Base-by-base conservation (phyloP, 2,797 vertebrate genomes). In the Acipenser oxyrinchus region DNA sequence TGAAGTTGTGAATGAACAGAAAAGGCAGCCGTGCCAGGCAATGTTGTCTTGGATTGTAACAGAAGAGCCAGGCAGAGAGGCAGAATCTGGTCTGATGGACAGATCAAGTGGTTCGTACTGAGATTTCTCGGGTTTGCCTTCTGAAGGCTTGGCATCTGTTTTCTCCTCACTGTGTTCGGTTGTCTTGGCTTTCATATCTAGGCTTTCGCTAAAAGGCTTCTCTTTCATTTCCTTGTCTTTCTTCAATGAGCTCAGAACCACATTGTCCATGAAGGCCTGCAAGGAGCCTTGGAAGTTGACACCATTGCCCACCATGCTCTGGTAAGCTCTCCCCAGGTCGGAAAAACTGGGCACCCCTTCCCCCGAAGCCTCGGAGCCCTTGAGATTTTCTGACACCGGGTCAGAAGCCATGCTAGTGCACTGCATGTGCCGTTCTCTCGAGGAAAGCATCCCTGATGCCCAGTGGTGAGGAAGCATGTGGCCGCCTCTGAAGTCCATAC, bases 221-320 rank as follows among this genome's bases (percentile, higher is more conserved):
- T 95, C 94, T 70, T 89, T 93, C 72, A 87, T 80, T 78, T 94
- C 94, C 73, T 90, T 88, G 66, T 97, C 95, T 72, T 95, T 99
- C 85, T 95, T 97, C 88, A 98, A 85, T 73, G 94, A 95, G 82
- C 84, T 90, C 66, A 97, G 87, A 73, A 98, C 96, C 70, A 97
- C 98, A 82, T 76, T 97, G 88, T 99, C 96, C 95, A 99, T 97
- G 82, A 99, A 98, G 15, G 96, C 94, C 73, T 97, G 96, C 72
- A 99, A 87, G 75, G 96, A 97, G 68, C 96, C 96, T 84, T 98
- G 96, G 71, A 98, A 98, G 78, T 93, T 96, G 73, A 96, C 93
- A 7, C 96, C 96, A 0, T 99, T 98, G 73, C 94, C 93, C 75
- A 94, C 89, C 76, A 96, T 91, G 79, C 86, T 95, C 80, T 95